Evolutionary conservation across 2,888 invertebrate species (phyloP), one percentile per base, ranked within the genome.

Genomic region (Eucriotettix oculatus): DNA sequence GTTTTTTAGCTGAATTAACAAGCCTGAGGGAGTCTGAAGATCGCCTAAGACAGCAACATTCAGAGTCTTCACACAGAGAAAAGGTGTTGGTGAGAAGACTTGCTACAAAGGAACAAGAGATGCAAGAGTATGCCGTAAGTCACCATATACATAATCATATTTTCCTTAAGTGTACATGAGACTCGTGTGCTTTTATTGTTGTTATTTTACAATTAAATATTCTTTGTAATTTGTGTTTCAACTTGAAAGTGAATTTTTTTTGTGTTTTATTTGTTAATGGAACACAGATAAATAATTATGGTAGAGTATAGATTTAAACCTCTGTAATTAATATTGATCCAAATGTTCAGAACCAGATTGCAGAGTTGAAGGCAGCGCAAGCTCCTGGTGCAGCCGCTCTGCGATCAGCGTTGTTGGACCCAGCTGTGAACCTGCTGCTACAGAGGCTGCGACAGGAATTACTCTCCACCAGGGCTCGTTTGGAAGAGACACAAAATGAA

Each of bases 401-500:
- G 61, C 84, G 93, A 63, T 86, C 88, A 59, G 87, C 92, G 58
- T 77, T 97, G 9, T 77, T 97, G 67, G 98, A 98, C 75, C 97
- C 97, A 29, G 95, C 96, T 52, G 92, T 97, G 52, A 97, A 97
- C 77, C 82, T 95, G 67, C 81, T 97, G 64, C 86, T 97, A 69
- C 87, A 94, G 72, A 86, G 90, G 72, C 80, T 98, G 71, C 86
- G 91, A 68, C 87, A 89, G 72, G 97, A 98, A 74, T 77, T 97
- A 64, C 86, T 90, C 62, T 83, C 88, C 58, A 90, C 91, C 17
- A 90, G 91, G 73, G 87, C 91, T 59, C 88, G 90, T 71, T 79
- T 96, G 66, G 96, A 97, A 73, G 96, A 97, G 74, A 95, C 95
- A 16, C 97, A 97, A 75, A 95, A 93, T 75, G 98, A 98, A 78